These are phyloP conservation scores for Chaetophractus vellerosus DNA, from an alignment of 2,797 vertebrate species.

Conservation along the genomic window DNA sequence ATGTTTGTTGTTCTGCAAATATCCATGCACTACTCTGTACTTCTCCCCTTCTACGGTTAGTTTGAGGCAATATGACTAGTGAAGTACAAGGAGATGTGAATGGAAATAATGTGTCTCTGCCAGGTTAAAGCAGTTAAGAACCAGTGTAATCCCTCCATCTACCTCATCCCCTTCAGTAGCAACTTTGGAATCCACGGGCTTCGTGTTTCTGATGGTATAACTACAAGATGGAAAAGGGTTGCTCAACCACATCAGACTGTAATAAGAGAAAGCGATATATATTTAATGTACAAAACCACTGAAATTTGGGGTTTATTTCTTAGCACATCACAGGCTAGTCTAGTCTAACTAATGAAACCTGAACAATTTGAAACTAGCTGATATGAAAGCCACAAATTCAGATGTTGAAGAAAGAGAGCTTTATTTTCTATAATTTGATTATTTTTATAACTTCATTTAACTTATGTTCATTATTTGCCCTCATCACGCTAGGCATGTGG, in stretches of 20 bases:
- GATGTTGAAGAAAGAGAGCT: neutral
- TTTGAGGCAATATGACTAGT: neutral
- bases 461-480: neutral
- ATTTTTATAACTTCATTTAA: neutral
- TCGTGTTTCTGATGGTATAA: neutral
- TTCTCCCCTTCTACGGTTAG: neutral
- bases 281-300: neutral
- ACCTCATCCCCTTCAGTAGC: neutral
- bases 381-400: neutral
- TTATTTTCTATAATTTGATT: neutral
- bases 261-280: neutral
- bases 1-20: neutral
- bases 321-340: neutral
- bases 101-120: neutral
- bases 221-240: neutral
- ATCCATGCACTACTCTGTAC: neutral
- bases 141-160: neutral
- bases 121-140: neutral
- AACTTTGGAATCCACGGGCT: neutral
- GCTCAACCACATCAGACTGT: neutral
- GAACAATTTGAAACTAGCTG: neutral
- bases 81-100: neutral
- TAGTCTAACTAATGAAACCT: neutral
- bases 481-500: neutral
- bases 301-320: slow-evolving; percentile 10